Base-by-base conservation (phyloP, 2,888 invertebrate species). In the Junonia oenone region DNA sequence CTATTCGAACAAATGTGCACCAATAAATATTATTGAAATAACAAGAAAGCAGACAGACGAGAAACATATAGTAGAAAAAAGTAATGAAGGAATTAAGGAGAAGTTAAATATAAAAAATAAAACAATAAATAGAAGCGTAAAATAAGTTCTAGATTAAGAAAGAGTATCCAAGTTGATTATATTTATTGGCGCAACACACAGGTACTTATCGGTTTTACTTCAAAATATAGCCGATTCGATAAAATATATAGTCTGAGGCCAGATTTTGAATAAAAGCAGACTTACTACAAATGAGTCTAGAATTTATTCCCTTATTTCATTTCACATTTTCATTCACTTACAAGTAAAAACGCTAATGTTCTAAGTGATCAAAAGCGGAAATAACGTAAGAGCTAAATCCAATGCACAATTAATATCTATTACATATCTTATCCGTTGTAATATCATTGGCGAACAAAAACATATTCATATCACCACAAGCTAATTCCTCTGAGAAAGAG, bases 161-260 rank as follows among this genome's bases (percentile, higher is more conserved):
- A 47, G 17, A 49, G 55, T 49, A n/a, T 45, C 35, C 37, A 54
- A 51, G 26, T 46, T 55, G 43, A 69, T 11, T 78, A 73, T 75
- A 76, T 76, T 79, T 61, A 83, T 82, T 83, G 83, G 81, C 76
- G 81, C 81, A 86, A 83, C 74, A 70, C 59, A 80, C 85, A 88
- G 86, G 89, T 88, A 88, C 87, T 76, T 78, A 71, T 75, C 78
- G 67, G 58, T 62, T 77, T 78, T 77, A 65, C 70, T 68, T 73
- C 68, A 76, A 79, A 72, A 76, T 68, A 69, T 70, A 78, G 76
- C 78, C 76, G 71, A 77, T 72, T 72, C 63, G 66, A 71, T 67
- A 62, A 68, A 62, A 67, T 71, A 67, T 71, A 71, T 67, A 70
- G 58, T 63, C 65, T 65, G 63, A 81, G 79, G 81, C 80, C 75